These are phyloP conservation scores for Scomber colias DNA, from an alignment of 2,113 vertebrate genomes.

Conservation along the genomic window DNA sequence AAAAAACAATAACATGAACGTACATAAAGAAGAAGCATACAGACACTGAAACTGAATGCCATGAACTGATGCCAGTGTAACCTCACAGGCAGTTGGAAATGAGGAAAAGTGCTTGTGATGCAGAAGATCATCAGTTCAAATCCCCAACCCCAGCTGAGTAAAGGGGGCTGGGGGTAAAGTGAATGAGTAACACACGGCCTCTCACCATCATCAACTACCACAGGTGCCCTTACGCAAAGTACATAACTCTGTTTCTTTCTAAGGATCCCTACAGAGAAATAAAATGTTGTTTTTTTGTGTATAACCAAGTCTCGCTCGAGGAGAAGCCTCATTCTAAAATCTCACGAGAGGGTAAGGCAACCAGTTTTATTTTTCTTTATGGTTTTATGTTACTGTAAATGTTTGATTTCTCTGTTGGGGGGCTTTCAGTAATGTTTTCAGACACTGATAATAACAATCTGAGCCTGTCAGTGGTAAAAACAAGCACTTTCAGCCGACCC, in stretches of 20 bases:
- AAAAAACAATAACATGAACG: neutral
- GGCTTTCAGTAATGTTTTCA: too few species aligned
- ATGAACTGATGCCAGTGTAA: neutral
- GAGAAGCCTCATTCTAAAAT: too few species aligned
- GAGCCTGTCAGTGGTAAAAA: too few species aligned
- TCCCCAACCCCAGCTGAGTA: constrained; percentile 31
- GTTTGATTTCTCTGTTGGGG: too few species aligned
- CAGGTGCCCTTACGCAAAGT: constrained; percentile 44
- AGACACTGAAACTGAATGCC: neutral
- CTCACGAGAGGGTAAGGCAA: too few species aligned
- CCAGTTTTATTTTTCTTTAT: too few species aligned
- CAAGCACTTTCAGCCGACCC: too few species aligned
- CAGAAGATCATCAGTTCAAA: constrained; percentile 22
- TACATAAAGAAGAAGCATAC: constrained; percentile 1
- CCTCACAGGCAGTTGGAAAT: neutral
- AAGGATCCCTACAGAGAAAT: too few species aligned
- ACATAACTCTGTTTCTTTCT: constrained; percentile 8
- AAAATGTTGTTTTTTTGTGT: too few species aligned
- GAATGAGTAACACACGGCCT: constrained; percentile 13
- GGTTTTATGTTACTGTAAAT: too few species aligned
- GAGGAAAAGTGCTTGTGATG: neutral
- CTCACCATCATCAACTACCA: constrained; percentile 18
- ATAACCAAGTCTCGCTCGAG: too few species aligned
- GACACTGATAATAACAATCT: too few species aligned
- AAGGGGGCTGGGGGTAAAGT: constrained; percentile 12